Conservation (phyloP, 2,113 vertebrate genomes). For the Puma concolor region DNA sequence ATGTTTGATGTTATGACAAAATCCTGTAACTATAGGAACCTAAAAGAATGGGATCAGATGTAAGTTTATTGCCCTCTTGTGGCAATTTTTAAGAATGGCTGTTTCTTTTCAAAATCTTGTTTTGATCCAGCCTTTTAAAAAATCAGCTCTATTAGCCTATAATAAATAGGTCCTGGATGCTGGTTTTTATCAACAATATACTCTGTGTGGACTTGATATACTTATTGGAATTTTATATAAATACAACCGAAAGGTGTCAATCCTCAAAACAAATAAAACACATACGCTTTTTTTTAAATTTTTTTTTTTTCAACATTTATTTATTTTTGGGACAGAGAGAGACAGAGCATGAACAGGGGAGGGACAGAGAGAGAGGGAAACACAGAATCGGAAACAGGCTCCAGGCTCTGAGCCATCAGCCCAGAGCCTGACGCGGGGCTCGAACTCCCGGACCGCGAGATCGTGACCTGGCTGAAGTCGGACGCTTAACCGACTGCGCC, state of each 20-base stretch:
- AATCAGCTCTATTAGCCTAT: not conserved
- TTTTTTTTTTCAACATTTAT: too few species aligned
- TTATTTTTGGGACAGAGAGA: too few species aligned
- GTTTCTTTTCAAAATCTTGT: not conserved
- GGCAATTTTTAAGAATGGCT: conserved; percentile 49
- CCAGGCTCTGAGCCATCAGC: too few species aligned
- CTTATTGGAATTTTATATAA: conserved; percentile 8
- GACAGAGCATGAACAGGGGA: too few species aligned
- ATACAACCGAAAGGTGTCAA: not conserved
- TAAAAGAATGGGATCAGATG: not conserved
- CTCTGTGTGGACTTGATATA: not conserved
- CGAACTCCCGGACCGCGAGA: too few species aligned
- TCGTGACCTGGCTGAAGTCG: too few species aligned
- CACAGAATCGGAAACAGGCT: too few species aligned
- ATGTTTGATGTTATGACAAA: conserved; percentile 32
- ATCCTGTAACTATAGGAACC: not conserved
- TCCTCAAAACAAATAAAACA: conserved; percentile 29
- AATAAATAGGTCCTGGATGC: not conserved
- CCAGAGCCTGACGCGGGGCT: too few species aligned
- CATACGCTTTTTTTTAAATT: not conserved
- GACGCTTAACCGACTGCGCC: too few species aligned
- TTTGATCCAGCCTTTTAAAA: not conserved
- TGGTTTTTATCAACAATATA: not conserved
- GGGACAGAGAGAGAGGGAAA: too few species aligned
- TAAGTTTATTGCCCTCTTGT: conserved; percentile 82